These are phyloP conservation scores for Leptodirus hochenwartii DNA, from an alignment of 2,888 invertebrate genomes.

Conservation along the genomic window DNA sequence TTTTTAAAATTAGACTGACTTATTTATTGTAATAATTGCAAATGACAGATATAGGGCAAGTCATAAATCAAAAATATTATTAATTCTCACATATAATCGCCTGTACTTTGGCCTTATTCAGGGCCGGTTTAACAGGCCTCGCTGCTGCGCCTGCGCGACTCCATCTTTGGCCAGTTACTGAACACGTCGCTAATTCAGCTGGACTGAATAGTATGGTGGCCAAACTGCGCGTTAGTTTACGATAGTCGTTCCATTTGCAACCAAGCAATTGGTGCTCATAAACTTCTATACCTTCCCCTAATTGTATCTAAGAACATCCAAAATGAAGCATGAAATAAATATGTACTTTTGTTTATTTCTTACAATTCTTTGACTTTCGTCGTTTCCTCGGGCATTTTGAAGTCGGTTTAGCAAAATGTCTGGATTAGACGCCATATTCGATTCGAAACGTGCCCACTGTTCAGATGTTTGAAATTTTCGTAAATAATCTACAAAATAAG, in stretches of 20 bases:
- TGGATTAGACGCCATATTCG: no score
- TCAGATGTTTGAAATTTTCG: no score
- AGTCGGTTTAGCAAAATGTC: no score
- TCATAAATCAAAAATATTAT: background rate
- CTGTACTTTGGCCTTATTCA: conserved; percentile 53
- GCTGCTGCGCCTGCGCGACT: conserved; percentile 53
- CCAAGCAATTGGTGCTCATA: conserved; percentile 50
- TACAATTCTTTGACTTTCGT: conserved; percentile 21
- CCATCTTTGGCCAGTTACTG: conserved; percentile 60
- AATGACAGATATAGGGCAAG: background rate
- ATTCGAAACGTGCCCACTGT: conserved; percentile 4
- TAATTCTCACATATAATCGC: conserved; percentile 54
- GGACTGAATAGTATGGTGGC: conserved; percentile 59
- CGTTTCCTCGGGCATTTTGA: no score
- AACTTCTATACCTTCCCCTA: conserved; percentile 55
- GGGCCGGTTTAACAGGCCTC: conserved; percentile 55
- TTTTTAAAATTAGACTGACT: conserved; percentile 4
- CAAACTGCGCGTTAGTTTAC: conserved; percentile 52
- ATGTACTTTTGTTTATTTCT: conserved; percentile 1
- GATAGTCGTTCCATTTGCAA: conserved; percentile 57
- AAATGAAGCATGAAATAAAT: background rate
- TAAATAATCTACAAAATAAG: no score
- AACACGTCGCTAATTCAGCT: conserved; percentile 54
- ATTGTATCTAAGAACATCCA: conserved; percentile 35
- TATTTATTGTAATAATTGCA: no score